phyloP scores from a whole-genome alignment of 2,113 vertebrate genomes.

The Amphiprion ocellaris region DNA sequence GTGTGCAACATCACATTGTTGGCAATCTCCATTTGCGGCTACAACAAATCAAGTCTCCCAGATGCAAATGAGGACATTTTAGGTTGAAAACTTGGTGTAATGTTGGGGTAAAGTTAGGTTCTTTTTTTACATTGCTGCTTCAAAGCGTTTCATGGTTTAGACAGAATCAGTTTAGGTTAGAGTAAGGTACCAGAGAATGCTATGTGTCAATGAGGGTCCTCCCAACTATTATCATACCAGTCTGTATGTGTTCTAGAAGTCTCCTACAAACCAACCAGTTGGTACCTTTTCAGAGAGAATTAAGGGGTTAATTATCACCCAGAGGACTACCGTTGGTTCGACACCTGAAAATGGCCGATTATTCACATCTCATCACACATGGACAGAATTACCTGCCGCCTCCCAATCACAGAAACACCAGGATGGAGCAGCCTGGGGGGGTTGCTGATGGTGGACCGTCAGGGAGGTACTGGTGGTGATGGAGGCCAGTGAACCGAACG shows the following conservation, averaged over 20 bases:
- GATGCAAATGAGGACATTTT: no score
- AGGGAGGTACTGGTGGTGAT: constrained; percentile 51
- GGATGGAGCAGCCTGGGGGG: constrained; percentile 27
- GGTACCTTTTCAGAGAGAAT: background rate
- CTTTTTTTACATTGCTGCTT: no score
- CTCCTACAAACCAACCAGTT: no score
- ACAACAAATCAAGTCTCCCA: no score
- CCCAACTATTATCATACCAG: background rate
- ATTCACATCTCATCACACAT: constrained; percentile 75
- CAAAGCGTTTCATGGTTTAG: background rate
- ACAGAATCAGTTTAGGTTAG: no score
- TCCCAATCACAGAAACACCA: constrained; percentile 38
- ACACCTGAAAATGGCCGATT: constrained; percentile 69
- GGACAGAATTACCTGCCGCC: constrained; percentile 38
- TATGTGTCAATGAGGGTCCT: background rate
- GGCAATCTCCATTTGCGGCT: no score
- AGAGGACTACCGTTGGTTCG: background rate
- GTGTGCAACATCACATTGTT: background rate
- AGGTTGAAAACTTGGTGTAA: background rate
- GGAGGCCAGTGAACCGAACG: constrained; percentile 74
- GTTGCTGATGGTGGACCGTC: constrained; percentile 35
- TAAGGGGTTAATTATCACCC: constrained; percentile 53
- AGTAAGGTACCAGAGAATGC: no score
- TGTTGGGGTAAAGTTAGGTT: no score
- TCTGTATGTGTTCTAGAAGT: background rate